Conservation (phyloP, 2,888 invertebrate genomes). For the Hypomecis punctinalis region DNA sequence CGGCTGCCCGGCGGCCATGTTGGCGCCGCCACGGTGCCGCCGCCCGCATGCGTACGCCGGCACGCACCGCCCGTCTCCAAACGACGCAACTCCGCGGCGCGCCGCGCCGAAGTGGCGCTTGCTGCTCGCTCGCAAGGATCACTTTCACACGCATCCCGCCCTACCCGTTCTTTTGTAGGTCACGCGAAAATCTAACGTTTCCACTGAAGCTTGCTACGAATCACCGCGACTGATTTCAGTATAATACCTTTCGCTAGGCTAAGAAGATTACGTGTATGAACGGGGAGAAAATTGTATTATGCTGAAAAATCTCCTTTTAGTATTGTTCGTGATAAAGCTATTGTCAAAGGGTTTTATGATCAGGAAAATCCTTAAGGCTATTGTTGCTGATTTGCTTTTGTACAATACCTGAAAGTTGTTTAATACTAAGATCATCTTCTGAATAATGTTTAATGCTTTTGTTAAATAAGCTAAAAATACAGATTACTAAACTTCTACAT, state of each 20-base stretch:
- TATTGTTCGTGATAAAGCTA: slow-evolving; percentile 42
- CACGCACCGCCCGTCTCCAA: slow-evolving; percentile 71
- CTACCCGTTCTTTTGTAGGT: slow-evolving; percentile 77
- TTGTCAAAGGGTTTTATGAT: slow-evolving; percentile 39
- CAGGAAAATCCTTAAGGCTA: slow-evolving; percentile 33
- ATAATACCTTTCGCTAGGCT: slow-evolving; percentile 62
- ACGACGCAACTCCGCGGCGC: slow-evolving; percentile 68
- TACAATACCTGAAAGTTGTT: slow-evolving; percentile 16
- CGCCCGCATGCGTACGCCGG: slow-evolving; percentile 83
- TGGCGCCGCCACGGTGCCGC: slow-evolving; percentile 83
- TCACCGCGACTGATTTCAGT: slow-evolving; percentile 75
- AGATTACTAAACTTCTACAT: background rate
- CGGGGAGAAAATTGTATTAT: slow-evolving; percentile 50
- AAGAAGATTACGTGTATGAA: slow-evolving; percentile 54
- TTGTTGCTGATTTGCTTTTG: slow-evolving; percentile 31
- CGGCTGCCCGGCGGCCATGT: slow-evolving; percentile 84
- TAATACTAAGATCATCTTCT: slow-evolving; percentile 6
- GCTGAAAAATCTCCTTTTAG: slow-evolving; percentile 44
- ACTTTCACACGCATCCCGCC: slow-evolving; percentile 54
- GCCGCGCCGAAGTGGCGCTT: slow-evolving; percentile 61
- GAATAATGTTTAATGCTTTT: background rate
- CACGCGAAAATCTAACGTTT: slow-evolving; percentile 72
- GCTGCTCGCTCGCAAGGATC: slow-evolving; percentile 58
- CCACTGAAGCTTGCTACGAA: slow-evolving; percentile 78
- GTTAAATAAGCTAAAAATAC: slow-evolving; percentile 1